A percentile compares a stretch with the other conserved stretches of the same genome.
Conservation (phyloP, 2,113 vertebrate species). For the Chaetorhynchus papuensis region DNA sequence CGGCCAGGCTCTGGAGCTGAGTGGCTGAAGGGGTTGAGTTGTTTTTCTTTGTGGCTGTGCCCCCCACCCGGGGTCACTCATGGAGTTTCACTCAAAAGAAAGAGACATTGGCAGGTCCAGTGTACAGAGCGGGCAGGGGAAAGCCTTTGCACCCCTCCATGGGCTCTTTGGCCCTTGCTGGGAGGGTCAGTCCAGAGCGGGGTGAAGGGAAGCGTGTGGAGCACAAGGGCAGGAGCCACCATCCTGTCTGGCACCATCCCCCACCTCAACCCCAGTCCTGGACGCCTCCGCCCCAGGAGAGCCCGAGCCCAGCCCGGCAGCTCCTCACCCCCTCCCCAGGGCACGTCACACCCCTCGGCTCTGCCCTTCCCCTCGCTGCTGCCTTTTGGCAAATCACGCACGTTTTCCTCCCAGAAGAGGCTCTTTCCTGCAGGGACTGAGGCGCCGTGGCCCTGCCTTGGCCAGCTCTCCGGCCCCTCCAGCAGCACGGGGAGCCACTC, state of each 20-base stretch:
- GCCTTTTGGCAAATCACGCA: background rate
- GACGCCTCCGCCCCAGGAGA: rapidly evolving
- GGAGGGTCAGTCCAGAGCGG: rapidly evolving
- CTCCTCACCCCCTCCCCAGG: background rate
- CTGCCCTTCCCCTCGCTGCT: background rate
- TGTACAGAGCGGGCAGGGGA: rapidly evolving
- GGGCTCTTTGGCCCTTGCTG: background rate
- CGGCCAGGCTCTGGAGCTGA: background rate
- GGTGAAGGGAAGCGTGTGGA: background rate
- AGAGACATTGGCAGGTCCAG: background rate
- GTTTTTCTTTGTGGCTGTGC: background rate
- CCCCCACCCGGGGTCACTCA: rapidly evolving
- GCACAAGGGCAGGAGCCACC: background rate
- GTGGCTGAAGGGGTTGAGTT: background rate
- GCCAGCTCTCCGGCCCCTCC: background rate
- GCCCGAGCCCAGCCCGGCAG: background rate
- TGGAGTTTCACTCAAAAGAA: background rate
- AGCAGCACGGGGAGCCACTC: background rate
- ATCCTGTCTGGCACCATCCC: background rate
- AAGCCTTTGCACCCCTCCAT: background rate
- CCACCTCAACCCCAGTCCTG: background rate
- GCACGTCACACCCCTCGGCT: background rate
- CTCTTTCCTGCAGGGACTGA: background rate
- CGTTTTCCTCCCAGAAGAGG: background rate
- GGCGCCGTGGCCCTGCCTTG: background rate